Evolutionary conservation across 2,888 invertebrate genomes (phyloP), one percentile per base, ranked within the genome.

Genomic region (Linnaemya tessellans): DNA sequence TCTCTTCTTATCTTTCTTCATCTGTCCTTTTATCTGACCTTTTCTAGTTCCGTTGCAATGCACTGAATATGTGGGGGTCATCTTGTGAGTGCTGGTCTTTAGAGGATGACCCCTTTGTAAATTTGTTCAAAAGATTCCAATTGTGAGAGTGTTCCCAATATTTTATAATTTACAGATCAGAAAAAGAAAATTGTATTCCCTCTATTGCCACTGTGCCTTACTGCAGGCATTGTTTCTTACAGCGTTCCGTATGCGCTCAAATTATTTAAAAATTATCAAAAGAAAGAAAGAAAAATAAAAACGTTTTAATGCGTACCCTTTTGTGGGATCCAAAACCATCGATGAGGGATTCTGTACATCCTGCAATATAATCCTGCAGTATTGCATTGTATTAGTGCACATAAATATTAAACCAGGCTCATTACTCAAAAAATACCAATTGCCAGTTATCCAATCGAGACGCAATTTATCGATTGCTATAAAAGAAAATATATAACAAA

Each of bases 391-490:
- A 70, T 93, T 93, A 84, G 94, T 94, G 93, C 97, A 97, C 88
- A 95, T 93, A 92, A 96, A 95, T 88, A 97, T 94, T 91, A 95
- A 94, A 90, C 95, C 95, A 87, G 95, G 94, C 75, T 93, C 93
- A 89, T 94, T 94, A 92, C 96, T 97, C 89, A 95, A 93, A 91
- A 97, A 94, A 93, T 97, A 98, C 97, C 97, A 97, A 93, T 97
- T 97, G 88, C 95, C 95, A 18, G 96, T 95, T 80, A 97, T 93
- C 98, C 98, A 98, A 93, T 98, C 98, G 87, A 96, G 92, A 8
- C 95, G 95, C 89, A 97, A 93, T 90, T 96, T 96, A 87, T 95
- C 95, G 87, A 97, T 95, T 87, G 95, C 96, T 96, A 92, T 68
- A 84, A 83, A 56, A 56, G 49, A 49, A 49, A 77, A 41, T 11